Conservation (phyloP, 2,888 invertebrate genomes). For the Aphidius colemani region DNA sequence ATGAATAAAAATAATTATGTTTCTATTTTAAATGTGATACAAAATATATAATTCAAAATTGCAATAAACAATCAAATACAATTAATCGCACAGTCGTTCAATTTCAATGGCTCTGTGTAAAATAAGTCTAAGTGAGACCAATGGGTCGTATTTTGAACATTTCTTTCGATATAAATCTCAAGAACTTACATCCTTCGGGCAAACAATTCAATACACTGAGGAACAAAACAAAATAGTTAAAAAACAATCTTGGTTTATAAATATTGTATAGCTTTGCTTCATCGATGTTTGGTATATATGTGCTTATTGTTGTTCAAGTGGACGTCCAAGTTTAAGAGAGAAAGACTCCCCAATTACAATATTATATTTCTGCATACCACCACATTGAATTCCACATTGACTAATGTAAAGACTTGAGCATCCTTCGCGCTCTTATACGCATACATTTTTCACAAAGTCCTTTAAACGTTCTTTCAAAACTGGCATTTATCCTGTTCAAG, state of each 20-base stretch:
- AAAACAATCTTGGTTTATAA: constrained; percentile 43
- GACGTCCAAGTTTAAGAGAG: constrained; percentile 29
- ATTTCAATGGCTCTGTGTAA: constrained; percentile 11
- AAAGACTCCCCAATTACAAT: constrained; percentile 42
- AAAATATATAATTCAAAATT: constrained; percentile 16
- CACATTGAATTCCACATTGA: constrained; percentile 27
- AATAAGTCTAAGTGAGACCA: constrained; percentile 21
- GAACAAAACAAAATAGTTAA: constrained; percentile 44
- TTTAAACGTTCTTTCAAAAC: constrained; percentile 8
- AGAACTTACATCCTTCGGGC: constrained; percentile 46
- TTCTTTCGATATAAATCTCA: constrained; percentile 49
- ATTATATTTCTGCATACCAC: neutral
- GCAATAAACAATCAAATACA: constrained; percentile 36
- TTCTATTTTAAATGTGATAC: too few species aligned
- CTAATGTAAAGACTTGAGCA: constrained; percentile 34
- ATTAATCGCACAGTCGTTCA: constrained; percentile 40
- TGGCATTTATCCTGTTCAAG: constrained; percentile 17
- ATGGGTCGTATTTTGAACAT: constrained; percentile 40
- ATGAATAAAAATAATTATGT: too few species aligned
- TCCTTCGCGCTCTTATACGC: constrained; percentile 23
- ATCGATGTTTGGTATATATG: constrained; percentile 37
- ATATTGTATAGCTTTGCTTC: constrained; percentile 40
- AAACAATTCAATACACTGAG: constrained; percentile 40
- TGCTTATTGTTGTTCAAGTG: constrained; percentile 45
- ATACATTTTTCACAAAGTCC: neutral